phyloP scores from a whole-genome alignment of 2,797 vertebrate genomes.

The Sandelia bainsii region DNA sequence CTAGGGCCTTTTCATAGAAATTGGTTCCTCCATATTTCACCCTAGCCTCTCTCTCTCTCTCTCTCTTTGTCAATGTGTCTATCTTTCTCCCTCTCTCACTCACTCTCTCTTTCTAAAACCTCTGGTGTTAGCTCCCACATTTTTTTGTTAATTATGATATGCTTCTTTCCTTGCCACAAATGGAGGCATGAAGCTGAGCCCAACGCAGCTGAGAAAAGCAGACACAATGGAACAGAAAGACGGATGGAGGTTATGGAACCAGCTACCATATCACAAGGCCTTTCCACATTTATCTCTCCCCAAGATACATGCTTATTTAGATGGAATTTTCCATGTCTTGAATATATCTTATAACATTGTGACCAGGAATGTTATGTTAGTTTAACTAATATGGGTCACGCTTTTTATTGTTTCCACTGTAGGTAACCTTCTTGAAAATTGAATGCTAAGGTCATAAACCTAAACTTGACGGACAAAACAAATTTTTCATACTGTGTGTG shows the following conservation, averaged over 20 bases:
- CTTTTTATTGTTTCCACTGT: slow-evolving; percentile 32
- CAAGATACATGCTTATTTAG: slow-evolving; percentile 52
- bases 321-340: slow-evolving; percentile 48
- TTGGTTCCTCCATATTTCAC: slow-evolving; percentile 80
- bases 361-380: slow-evolving; percentile 16
- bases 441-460: slow-evolving; percentile 50
- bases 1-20: slow-evolving; percentile 87
- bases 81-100: slow-evolving; percentile 35
- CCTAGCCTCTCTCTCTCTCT: slow-evolving; percentile 50
- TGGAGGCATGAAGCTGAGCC: slow-evolving; percentile 46
- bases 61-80: slow-evolving; percentile 55
- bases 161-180: slow-evolving; percentile 57
- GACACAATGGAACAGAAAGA: slow-evolving; percentile 42
- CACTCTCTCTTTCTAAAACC: slow-evolving; percentile 51
- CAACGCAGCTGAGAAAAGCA: slow-evolving; percentile 46
- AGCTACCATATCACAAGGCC: slow-evolving; percentile 53
- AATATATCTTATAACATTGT: slow-evolving; percentile 60
- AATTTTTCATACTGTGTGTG: slow-evolving; percentile 26
- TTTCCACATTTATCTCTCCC: slow-evolving; percentile 52
- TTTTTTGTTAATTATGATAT: slow-evolving; percentile 71
- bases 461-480: slow-evolving; percentile 25
- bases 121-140: slow-evolving; percentile 53
- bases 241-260: slow-evolving; percentile 27
- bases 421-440: slow-evolving; percentile 43
- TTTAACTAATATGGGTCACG: slow-evolving; percentile 25